Conservation (phyloP, 2,113 vertebrate species). For the Cettia cetti region DNA sequence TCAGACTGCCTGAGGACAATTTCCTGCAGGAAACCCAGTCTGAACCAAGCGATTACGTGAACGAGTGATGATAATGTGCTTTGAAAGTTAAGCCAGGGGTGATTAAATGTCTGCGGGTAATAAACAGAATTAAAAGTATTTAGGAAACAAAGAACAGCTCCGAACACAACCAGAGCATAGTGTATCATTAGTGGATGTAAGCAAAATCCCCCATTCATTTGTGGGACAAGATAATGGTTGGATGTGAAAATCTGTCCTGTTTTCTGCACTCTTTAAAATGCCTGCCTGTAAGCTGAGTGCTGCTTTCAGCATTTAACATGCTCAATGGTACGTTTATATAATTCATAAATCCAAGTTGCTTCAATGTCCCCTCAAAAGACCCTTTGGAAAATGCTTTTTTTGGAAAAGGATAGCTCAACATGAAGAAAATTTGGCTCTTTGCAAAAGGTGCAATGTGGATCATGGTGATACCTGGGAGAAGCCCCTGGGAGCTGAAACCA, state of each 20-base stretch:
- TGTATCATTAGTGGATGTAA: background rate
- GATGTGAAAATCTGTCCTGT: background rate
- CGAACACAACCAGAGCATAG: background rate
- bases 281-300: background rate
- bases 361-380: background rate
- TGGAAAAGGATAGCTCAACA: background rate
- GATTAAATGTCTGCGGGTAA: conserved; percentile 51
- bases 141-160: conserved; percentile 23
- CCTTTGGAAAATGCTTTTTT: background rate
- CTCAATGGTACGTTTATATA: background rate
- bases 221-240: background rate
- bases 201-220: background rate
- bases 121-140: conserved; percentile 56
- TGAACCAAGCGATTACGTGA: conserved; percentile 37
- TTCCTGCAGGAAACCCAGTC: conserved; percentile 51
- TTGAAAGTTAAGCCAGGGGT: conserved; percentile 63
- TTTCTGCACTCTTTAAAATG: background rate
- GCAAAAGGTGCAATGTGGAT: background rate
- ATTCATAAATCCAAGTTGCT: background rate
- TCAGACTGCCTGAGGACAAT: background rate
- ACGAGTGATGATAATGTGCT: conserved; percentile 46
- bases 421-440: background rate
- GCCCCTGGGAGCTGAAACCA: background rate
- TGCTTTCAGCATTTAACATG: background rate
- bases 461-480: background rate